Evolutionary conservation across 2,888 invertebrate genomes (phyloP).

Genomic region (Venustoraphidia nigricollis): DNA sequence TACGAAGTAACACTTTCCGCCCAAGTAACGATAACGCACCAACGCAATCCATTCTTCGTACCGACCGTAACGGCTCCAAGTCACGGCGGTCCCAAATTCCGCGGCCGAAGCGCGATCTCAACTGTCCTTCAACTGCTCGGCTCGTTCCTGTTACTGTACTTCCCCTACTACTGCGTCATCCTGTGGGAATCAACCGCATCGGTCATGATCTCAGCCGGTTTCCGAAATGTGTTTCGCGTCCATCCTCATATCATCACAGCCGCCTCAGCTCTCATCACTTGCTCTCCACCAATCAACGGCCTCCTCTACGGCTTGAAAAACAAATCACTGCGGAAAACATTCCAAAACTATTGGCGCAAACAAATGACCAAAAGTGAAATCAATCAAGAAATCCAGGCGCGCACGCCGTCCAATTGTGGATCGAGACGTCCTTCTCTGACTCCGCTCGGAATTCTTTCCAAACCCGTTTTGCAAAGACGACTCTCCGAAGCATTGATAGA

Average conservation of each 20-base stretch:
- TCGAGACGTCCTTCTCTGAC: constrained; percentile 58
- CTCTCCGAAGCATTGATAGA: constrained; percentile 39
- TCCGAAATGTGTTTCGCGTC: constrained; percentile 20
- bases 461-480: constrained; percentile 35
- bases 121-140: constrained; percentile 57
- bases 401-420: constrained; percentile 64
- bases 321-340: constrained; percentile 51
- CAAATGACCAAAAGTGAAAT: constrained; percentile 64
- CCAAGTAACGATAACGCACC: constrained; percentile 70
- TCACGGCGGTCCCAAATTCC: constrained; percentile 31
- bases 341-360: constrained; percentile 64
- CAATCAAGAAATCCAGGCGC: constrained; percentile 64
- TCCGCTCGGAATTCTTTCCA: constrained; percentile 32
- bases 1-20: constrained; percentile 73
- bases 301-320: constrained; percentile 64
- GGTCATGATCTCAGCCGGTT: constrained; percentile 16
- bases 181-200: constrained; percentile 43
- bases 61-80: constrained; percentile 45
- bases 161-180: constrained; percentile 56
- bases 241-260: constrained; percentile 37
- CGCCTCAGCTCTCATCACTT: constrained; percentile 48
- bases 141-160: constrained; percentile 53
- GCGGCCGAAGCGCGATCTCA: constrained; percentile 42
- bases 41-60: constrained; percentile 61
- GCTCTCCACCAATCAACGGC: constrained; percentile 59